A percentile compares a stretch with the other conserved stretches of the same genome.
Evolutionary conservation across 1,140 invertebrate species (phyloP).

Genomic region (Paraescarpia echinospica): DNA sequence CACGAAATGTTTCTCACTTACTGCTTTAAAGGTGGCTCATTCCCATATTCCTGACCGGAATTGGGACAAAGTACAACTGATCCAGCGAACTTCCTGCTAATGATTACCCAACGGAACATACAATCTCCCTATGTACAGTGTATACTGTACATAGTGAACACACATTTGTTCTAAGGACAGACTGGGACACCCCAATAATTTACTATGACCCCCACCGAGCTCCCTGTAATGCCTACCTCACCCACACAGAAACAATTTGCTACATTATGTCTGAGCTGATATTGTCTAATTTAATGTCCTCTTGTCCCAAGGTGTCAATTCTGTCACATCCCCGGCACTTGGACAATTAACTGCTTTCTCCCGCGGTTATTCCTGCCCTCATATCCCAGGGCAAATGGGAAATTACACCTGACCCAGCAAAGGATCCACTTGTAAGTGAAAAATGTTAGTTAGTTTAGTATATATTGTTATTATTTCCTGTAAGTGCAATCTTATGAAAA

Average conservation of each 20-base stretch:
- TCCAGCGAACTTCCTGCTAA: too few species aligned
- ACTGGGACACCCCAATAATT: neutral
- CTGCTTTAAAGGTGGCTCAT: too few species aligned
- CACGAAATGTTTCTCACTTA: too few species aligned
- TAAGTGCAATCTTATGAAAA: too few species aligned
- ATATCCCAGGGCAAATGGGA: neutral
- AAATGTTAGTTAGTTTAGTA: too few species aligned
- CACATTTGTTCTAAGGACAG: neutral
- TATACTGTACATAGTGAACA: too few species aligned
- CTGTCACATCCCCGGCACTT: neutral
- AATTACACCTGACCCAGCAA: neutral
- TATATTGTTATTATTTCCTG: too few species aligned
- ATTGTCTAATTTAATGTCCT: neutral
- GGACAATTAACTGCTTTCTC: neutral
- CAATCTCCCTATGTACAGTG: too few species aligned
- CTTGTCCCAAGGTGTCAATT: neutral
- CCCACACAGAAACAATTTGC: too few species aligned
- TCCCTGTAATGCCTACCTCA: neutral
- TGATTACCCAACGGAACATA: too few species aligned
- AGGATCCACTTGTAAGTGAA: neutral
- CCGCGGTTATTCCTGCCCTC: neutral
- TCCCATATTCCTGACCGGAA: too few species aligned
- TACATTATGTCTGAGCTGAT: neutral
- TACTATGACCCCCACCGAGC: neutral
- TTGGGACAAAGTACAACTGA: too few species aligned